Evolutionary conservation across 2,113 vertebrate genomes (phyloP).

Genomic region (Gallinago media): DNA sequence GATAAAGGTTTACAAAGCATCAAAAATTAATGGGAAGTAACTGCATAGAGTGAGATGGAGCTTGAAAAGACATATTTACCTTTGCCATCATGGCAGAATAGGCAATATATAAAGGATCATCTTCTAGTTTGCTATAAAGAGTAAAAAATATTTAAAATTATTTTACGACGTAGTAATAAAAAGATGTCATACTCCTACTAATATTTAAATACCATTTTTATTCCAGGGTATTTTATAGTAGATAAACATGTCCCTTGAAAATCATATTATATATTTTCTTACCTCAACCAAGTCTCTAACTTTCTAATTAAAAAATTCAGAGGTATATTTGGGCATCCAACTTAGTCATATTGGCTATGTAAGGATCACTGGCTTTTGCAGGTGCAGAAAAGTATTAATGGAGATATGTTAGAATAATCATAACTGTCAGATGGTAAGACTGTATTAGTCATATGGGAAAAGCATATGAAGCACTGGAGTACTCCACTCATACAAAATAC

Average conservation of each 20-base stretch:
- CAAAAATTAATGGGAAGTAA: background rate
- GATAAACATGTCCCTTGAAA: background rate
- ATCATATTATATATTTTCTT: background rate
- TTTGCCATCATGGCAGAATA: slow-evolving; percentile 99
- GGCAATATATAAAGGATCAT: slow-evolving; percentile 94
- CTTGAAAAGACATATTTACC: slow-evolving; percentile 75
- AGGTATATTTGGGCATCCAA: background rate
- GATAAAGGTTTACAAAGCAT: background rate
- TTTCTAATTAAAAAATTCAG: background rate
- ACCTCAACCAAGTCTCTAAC: background rate
- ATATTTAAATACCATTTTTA: background rate
- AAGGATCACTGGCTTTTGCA: background rate
- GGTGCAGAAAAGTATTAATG: background rate
- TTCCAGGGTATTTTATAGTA: background rate
- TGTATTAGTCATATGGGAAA: background rate
- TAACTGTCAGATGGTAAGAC: background rate
- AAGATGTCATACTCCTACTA: background rate
- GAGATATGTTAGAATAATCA: background rate
- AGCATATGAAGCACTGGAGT: background rate
- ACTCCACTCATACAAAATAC: background rate
- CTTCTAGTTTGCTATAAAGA: slow-evolving; percentile 87
- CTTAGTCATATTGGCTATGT: background rate
- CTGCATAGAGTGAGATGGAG: background rate
- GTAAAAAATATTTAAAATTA: background rate
- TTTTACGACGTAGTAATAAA: background rate